A percentile compares a stretch with the other conserved stretches of the same genome.
phyloP scores from a whole-genome alignment of 2,797 vertebrate species.

The Cynodonichthys magdalenae region DNA sequence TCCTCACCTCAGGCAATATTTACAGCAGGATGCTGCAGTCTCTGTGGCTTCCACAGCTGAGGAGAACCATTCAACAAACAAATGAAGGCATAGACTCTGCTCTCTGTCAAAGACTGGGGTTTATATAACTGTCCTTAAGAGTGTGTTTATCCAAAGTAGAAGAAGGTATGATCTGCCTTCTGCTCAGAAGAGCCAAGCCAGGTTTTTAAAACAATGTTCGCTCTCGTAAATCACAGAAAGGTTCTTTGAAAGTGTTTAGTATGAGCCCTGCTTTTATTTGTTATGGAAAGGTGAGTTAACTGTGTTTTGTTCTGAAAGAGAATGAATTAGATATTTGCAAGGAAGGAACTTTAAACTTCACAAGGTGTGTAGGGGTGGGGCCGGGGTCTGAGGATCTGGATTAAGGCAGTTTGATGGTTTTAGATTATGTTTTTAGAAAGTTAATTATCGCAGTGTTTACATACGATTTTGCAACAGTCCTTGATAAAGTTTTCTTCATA shows the following conservation, averaged over 20 bases:
- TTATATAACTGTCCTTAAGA: conserved; percentile 57
- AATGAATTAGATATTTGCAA: background rate
- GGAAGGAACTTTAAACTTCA: background rate
- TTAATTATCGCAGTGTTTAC: conserved; percentile 40
- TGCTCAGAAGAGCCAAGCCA: conserved; percentile 46
- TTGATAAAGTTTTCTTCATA: conserved; percentile 8
- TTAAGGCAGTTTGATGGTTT: conserved; percentile 23
- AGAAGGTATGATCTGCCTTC: conserved; percentile 43
- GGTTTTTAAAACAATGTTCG: conserved; percentile 41
- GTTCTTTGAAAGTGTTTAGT: conserved; percentile 45
- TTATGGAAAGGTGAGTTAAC: conserved; percentile 1
- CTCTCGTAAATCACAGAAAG: conserved; percentile 25
- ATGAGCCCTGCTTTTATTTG: conserved; percentile 42
- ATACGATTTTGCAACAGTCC: conserved; percentile 13
- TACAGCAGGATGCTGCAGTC: conserved; percentile 19
- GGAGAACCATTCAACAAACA: conserved; percentile 27
- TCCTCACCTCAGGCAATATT: conserved; percentile 34
- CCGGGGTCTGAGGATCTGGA: conserved; percentile 11
- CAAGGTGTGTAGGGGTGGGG: conserved; percentile 14
- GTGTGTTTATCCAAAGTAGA: conserved; percentile 46
- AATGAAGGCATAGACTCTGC: conserved; percentile 34
- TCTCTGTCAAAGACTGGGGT: conserved; percentile 27
- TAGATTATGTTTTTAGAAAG: conserved; percentile 8
- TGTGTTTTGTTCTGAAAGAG: conserved; percentile 3
- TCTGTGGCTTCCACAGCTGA: conserved; percentile 16